Evolutionary conservation across 2,888 invertebrate species (phyloP), one percentile per base, ranked within the genome.

Genomic region (Serrognathus titanus): DNA sequence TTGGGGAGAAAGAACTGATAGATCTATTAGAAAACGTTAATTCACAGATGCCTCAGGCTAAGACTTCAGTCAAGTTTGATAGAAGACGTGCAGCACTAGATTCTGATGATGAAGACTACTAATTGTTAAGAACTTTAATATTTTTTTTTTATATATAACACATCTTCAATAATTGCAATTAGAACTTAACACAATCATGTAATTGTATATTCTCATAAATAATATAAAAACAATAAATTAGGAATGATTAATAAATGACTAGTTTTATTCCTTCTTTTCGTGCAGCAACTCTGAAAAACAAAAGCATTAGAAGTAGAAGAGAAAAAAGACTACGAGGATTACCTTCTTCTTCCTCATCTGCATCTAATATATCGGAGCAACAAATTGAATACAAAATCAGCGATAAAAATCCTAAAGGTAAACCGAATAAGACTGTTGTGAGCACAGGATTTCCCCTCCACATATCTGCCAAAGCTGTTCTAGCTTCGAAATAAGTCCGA

Each of bases 341-440:
- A 49, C 11, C 79, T 69, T 81, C 82, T 60, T 91, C 91, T 53
- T 91, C 91, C 55, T 93, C 94, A 46, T 90, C 89, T 1, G 93
- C 93, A 75, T 96, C 97, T 63, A 96, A 80, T 69, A 97, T 94
- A 75, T 98, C 97, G 51, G 94, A 90, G 75, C 97, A 98, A 78
- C 95, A 98, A 61, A 97, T 89, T 1, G 96, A 94, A 76, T 98
- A 98, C 73, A 94, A 88, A 68, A 99, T 97, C 13, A 98, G 85
- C 16, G 92, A 89, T 13, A 99, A 83, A 75, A 99, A 97, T 37
- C 94, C 93, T 43, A 94, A 80, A 0, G 98, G 98, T 58, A 98
- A 82, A 1, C 97, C 97, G 77, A 99, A 96, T 51, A 99, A 83
- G 3, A 98, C 87, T 35, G 94, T 84, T 3, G 97, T 96, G 59